These are phyloP conservation scores for Andrena trimmerana DNA, from an alignment of 2,888 invertebrate species.

Conservation along the genomic window DNA sequence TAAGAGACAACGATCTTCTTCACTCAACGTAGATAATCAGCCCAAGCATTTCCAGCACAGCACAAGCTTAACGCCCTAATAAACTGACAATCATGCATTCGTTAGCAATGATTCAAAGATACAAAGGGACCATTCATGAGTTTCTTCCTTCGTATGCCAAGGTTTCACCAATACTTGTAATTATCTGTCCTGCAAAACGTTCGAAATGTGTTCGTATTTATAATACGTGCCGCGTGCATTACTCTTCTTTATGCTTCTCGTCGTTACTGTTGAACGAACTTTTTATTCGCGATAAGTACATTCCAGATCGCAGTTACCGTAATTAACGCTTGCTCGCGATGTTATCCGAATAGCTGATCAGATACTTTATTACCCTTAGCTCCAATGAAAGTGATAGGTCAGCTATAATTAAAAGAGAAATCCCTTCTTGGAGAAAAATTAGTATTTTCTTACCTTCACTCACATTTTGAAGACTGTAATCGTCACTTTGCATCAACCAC, in stretches of 20 bases:
- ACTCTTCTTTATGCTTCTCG: conserved; percentile 18
- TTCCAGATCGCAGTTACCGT: conserved; percentile 11
- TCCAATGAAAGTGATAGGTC: conserved; percentile 18
- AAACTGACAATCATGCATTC: conserved; percentile 23
- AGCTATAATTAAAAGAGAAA: too few species aligned
- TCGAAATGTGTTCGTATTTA: conserved; percentile 24
- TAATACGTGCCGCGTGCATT: conserved; percentile 6
- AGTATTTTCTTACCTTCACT: too few species aligned
- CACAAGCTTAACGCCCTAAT: neutral
- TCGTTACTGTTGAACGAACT: neutral
- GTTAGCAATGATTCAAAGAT: conserved; percentile 29
- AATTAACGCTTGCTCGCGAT: conserved; percentile 45
- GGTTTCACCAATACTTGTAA: conserved; percentile 30
- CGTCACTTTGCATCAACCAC: too few species aligned
- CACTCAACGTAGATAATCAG: neutral
- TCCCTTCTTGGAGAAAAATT: too few species aligned
- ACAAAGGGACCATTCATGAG: conserved; percentile 46
- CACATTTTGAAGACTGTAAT: too few species aligned
- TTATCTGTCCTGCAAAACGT: conserved; percentile 31
- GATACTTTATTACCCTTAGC: conserved; percentile 62
- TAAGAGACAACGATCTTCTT: neutral
- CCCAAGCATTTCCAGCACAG: neutral
- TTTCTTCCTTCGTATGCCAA: conserved; percentile 5
- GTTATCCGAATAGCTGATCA: conserved; percentile 17
- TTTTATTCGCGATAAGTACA: neutral